These are phyloP conservation scores for Tachycineta bicolor DNA, from an alignment of 2,113 vertebrate species.

Conservation along the genomic window DNA sequence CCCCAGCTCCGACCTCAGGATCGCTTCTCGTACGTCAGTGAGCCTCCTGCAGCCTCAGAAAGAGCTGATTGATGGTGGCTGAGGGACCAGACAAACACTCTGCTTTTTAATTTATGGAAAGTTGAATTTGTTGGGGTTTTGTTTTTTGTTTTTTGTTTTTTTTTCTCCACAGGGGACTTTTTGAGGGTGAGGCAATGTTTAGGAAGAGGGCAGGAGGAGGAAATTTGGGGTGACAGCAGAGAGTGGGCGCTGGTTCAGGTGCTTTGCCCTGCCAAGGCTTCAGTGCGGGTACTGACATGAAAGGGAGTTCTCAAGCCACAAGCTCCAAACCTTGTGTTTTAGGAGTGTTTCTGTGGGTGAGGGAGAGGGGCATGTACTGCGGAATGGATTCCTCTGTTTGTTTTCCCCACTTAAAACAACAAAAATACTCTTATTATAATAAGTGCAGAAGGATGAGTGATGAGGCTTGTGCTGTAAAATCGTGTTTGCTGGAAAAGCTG, in stretches of 20 bases:
- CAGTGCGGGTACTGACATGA: background rate
- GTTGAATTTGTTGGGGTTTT: background rate
- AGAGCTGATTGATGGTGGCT: background rate
- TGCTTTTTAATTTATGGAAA: background rate
- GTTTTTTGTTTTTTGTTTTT: background rate
- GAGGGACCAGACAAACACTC: background rate
- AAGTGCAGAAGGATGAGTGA: background rate
- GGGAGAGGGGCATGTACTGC: background rate
- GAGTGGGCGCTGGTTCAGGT: background rate
- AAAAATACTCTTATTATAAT: background rate
- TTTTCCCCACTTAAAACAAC: slow-evolving; percentile 5
- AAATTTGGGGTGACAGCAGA: background rate
- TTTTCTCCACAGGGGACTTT: background rate
- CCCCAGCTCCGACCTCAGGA: background rate
- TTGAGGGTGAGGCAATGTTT: background rate
- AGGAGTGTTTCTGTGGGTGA: slow-evolving; percentile 6
- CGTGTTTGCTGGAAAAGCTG: background rate
- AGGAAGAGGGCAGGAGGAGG: slow-evolving; percentile 5
- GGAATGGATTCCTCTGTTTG: background rate
- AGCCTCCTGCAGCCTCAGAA: background rate
- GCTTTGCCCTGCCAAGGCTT: background rate
- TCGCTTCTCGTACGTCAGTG: accelerated
- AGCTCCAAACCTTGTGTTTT: background rate
- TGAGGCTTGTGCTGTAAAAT: background rate
- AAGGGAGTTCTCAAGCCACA: background rate